phyloP scores from a whole-genome alignment of 2,888 invertebrate species.

The Gymnocheta viridis region DNA sequence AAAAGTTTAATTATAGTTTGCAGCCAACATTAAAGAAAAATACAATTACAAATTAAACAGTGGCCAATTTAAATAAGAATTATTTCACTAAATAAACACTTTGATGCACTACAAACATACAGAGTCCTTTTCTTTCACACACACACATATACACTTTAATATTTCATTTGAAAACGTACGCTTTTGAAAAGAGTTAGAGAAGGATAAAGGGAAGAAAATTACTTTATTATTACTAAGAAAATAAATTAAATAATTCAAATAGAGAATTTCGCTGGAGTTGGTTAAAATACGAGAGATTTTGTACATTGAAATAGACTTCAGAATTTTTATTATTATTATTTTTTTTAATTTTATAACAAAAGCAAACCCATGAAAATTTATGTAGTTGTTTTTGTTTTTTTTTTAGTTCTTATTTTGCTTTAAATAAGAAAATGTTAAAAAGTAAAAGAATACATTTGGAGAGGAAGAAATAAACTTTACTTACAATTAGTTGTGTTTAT shows the following conservation, averaged over 20 bases:
- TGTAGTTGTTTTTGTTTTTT: constrained; percentile 13
- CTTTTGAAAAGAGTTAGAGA: background rate
- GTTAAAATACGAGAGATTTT: constrained; percentile 16
- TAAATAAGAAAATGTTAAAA: constrained; percentile 35
- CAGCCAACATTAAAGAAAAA: constrained; percentile 41
- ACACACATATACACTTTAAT: constrained; percentile 1
- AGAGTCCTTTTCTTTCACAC: background rate
- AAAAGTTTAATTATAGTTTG: constrained; percentile 60
- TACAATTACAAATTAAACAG: constrained; percentile 43
- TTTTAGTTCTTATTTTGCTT: background rate
- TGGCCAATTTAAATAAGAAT: constrained; percentile 57
- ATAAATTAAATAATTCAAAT: constrained; percentile 67
- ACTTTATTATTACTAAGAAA: constrained; percentile 61
- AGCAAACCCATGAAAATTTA: constrained; percentile 49
- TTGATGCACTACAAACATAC: constrained; percentile 1
- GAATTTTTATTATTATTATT: constrained; percentile 1
- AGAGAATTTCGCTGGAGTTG: constrained; percentile 33
- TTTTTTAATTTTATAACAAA: constrained; percentile 42
- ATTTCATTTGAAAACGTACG: constrained; percentile 35
- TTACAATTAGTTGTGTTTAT: constrained; percentile 69
- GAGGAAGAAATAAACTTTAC: constrained; percentile 50
- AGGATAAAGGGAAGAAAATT: constrained; percentile 27
- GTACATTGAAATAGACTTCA: constrained; percentile 23
- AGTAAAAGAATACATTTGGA: background rate
- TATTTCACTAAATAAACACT: constrained; percentile 55